Percentiles rank a stretch among this genome's conserved stretches.
Evolutionary conservation across 2,888 invertebrate genomes (phyloP).

Genomic region (Diabrotica balteata): DNA sequence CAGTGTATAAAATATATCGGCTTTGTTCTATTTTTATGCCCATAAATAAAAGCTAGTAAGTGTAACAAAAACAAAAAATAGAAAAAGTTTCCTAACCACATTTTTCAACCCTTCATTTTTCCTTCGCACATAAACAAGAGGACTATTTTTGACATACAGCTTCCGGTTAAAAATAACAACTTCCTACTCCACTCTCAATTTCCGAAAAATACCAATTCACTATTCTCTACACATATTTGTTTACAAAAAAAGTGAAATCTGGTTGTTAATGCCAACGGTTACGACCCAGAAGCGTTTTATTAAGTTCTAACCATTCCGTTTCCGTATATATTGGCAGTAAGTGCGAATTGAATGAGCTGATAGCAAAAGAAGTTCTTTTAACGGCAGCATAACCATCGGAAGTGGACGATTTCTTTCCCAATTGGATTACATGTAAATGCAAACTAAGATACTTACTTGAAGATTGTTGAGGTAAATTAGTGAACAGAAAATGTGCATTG

Average conservation of each 20-base stretch:
- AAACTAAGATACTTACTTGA: too few species aligned
- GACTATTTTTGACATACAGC: background rate
- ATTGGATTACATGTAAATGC: constrained; percentile 27
- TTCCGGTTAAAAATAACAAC: background rate
- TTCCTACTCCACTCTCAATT: background rate
- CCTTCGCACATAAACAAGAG: background rate
- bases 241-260: constrained; percentile 15
- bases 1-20: too few species aligned
- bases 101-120: background rate
- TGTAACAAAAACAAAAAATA: too few species aligned
- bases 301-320: constrained; percentile 42
- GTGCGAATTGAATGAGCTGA: constrained; percentile 49
- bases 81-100: too few species aligned
- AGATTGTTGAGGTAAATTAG: background rate
- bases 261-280: constrained; percentile 8
- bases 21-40: too few species aligned
- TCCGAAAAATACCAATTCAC: constrained; percentile 7
- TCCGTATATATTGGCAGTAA: constrained; percentile 41
- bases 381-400: constrained; percentile 40
- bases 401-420: constrained; percentile 36
- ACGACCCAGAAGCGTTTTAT: constrained; percentile 34
- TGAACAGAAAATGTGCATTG: background rate
- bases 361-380: constrained; percentile 45
- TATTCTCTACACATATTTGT: constrained; percentile 9
- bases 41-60: too few species aligned